These are phyloP conservation scores for Choreutis nemorana DNA, from an alignment of 2,888 invertebrate genomes.

Conservation along the genomic window DNA sequence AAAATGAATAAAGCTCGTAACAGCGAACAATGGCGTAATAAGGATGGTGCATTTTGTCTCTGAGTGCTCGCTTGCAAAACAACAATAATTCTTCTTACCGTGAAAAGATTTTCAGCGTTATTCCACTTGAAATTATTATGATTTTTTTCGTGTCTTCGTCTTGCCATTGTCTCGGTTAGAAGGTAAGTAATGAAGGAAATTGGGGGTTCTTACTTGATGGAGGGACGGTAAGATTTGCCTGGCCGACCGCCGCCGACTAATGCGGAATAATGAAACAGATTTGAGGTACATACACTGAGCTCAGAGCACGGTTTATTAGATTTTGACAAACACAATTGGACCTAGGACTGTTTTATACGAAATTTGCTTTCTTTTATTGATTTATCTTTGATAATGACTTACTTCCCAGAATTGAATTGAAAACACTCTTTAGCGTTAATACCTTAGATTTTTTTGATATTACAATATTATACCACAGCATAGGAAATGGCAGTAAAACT, in stretches of 20 bases:
- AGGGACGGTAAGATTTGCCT: slow-evolving; percentile 58
- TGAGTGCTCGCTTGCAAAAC: slow-evolving; percentile 64
- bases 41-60: slow-evolving; percentile 66
- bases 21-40: slow-evolving; percentile 63
- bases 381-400: too few relatives aligned
- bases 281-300: slow-evolving; percentile 47
- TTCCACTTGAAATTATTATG: slow-evolving; percentile 67
- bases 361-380: too few relatives aligned
- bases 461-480: too few relatives aligned
- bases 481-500: too few relatives aligned
- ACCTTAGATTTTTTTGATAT: too few relatives aligned
- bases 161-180: slow-evolving; percentile 63
- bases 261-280: slow-evolving; percentile 61
- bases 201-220: slow-evolving; percentile 50
- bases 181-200: slow-evolving; percentile 67
- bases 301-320: slow-evolving; percentile 53
- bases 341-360: too few relatives aligned
- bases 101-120: slow-evolving; percentile 67
- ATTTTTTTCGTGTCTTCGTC: slow-evolving; percentile 61
- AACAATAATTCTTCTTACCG: slow-evolving; percentile 62
- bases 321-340: slow-evolving; percentile 48
- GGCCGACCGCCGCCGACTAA: slow-evolving; percentile 51
- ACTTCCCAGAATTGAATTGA: too few relatives aligned
- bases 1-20: slow-evolving; percentile 66
- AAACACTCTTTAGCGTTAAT: too few relatives aligned